Base-by-base conservation (phyloP, 2,888 invertebrate genomes). In the Dascillus cervinus region DNA sequence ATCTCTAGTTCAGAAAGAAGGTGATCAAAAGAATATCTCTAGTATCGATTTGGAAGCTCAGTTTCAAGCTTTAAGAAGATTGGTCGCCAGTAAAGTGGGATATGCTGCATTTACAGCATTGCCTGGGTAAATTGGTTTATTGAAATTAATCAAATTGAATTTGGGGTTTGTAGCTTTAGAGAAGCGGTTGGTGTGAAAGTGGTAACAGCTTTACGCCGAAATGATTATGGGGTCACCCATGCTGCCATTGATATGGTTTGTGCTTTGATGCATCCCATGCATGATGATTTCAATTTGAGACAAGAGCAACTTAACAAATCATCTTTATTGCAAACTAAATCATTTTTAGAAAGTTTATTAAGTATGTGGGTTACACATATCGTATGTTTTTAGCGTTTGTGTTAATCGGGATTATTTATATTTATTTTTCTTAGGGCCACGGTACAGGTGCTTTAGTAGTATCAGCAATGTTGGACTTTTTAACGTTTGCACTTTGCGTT, bases 261-360 rank as follows among this genome's bases (percentile, higher is more conserved):
- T 64, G 92, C 97, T 9, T 73, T 99, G 13, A 91, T 98, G 90
- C 96, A 95, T 70, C 98, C 98, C 1, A 97, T 98, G 87, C 85
- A 88, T 56, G 84, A 89, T 44, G 91, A 96, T 61, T 95, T 92
- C 50, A 97, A 99, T 66, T 70, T 99, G 26, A 73, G 94, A 40
- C 95, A 96, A 65, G 98, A 99, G 60, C 98, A 99, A 64, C 71
- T 96, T 39, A 99, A 99, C 68, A 99, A 99, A 70, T 85, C 89
- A 35, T 91, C 92, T 44, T 77, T 99, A 54, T 71, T 99, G 29
- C 88, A 94, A 37, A 89, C 90, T 2, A 79, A 85, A 52, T 73
- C 81, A 28, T 99, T 98, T 69, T 71, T 98, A 15, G 94, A 97
- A 55, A 89, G 84, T 42, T 69, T 98, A 40, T 74, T 99, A 13